These are phyloP conservation scores for Lamellibrachia columna DNA, from an alignment of 2,888 invertebrate genomes.

Conservation along the genomic window DNA sequence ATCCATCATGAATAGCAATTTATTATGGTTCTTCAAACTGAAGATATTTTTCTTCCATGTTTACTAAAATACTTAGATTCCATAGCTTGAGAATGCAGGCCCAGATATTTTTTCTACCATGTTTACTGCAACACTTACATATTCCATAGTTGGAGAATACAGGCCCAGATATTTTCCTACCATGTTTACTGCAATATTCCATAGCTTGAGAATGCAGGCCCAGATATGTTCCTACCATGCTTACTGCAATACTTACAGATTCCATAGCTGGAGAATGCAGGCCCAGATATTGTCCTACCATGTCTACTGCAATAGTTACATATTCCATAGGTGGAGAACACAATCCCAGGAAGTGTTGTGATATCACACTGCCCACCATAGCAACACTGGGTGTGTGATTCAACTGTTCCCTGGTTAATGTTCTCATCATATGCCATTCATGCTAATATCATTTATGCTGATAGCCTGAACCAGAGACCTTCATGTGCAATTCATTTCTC, in stretches of 20 bases:
- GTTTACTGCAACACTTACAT: background rate
- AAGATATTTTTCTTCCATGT: too few species aligned
- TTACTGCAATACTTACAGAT: background rate
- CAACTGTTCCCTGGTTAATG: background rate
- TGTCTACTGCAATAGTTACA: background rate
- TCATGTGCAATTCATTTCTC: background rate
- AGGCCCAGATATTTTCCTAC: background rate
- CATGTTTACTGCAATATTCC: too few species aligned
- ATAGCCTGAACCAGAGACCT: background rate
- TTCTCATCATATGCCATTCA: background rate
- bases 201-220: too few species aligned
- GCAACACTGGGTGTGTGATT: constrained; percentile 1
- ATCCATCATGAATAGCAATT: background rate
- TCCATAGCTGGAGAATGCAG: background rate
- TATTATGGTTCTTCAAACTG: background rate
- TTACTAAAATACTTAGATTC: too few species aligned
- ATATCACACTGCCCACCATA: background rate
- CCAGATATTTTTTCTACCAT: background rate
- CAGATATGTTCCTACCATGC: background rate
- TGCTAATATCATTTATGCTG: background rate
- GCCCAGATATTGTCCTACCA: background rate
- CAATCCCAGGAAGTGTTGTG: background rate
- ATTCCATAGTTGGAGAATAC: background rate
- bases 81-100: too few species aligned
- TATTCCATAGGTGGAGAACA: background rate